Conservation (phyloP, 2,888 invertebrate species). For the Eilema depressum region DNA sequence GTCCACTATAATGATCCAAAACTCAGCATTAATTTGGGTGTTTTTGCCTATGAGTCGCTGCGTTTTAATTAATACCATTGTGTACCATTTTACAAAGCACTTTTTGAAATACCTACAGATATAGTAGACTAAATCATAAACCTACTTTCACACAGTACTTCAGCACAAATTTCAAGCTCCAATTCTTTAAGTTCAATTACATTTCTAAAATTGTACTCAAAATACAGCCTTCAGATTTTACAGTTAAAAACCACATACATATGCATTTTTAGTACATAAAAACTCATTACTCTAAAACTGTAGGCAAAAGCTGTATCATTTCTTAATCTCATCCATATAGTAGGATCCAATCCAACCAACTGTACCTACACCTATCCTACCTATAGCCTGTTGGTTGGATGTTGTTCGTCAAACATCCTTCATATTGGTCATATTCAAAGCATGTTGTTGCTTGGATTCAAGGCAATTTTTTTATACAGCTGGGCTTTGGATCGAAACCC, state of each 20-base stretch:
- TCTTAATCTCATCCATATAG: too few species aligned
- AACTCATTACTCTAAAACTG: too few species aligned
- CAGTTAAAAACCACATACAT: not conserved
- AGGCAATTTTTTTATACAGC: too few species aligned
- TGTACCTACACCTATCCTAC: too few species aligned
- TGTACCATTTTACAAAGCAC: not conserved
- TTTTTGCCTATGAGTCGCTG: not conserved
- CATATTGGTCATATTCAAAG: too few species aligned
- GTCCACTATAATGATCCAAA: not conserved
- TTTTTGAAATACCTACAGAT: not conserved
- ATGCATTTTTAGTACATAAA: not conserved
- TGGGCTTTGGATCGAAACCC: too few species aligned
- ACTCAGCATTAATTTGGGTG: not conserved
- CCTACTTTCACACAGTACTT: constrained; percentile 2
- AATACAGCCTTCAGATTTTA: not conserved
- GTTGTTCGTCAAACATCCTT: too few species aligned
- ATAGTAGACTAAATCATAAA: not conserved
- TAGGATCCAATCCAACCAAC: too few species aligned
- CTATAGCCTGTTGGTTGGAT: too few species aligned
- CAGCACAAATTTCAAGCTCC: not conserved
- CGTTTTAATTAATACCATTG: not conserved
- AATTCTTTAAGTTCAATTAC: constrained; percentile 1
- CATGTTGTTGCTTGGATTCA: too few species aligned
- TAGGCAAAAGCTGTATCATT: not conserved
- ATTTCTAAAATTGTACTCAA: not conserved